A percentile compares a stretch with the other conserved stretches of the same genome.
These are phyloP conservation scores for Halyomorpha halys DNA, from an alignment of 1,140 invertebrate species.

Conservation along the genomic window DNA sequence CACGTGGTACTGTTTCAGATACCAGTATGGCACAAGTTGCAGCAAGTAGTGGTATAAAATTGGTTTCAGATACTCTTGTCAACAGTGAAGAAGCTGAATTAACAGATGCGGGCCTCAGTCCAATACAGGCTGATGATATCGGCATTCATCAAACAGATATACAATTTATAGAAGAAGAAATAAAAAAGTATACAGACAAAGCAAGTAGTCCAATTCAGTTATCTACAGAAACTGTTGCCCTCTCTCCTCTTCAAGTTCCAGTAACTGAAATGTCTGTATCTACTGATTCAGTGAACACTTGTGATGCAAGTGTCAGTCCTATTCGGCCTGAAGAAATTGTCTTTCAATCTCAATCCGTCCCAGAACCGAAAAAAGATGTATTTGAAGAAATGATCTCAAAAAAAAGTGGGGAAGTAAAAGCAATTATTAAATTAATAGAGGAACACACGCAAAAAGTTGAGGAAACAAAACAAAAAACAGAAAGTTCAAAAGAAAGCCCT, in stretches of 20 bases:
- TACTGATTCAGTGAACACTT: constrained; percentile 40
- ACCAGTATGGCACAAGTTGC: constrained; percentile 36
- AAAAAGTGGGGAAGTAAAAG: constrained; percentile 38
- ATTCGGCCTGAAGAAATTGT: constrained; percentile 27
- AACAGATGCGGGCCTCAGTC: constrained; percentile 44
- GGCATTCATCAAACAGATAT: constrained; percentile 32
- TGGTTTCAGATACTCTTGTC: constrained; percentile 41
- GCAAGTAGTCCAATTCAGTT: constrained; percentile 40
- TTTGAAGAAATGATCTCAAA: constrained; percentile 18
- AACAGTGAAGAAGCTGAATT: constrained; percentile 42
- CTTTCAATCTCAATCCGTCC: neutral
- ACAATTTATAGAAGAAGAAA: constrained; percentile 35
- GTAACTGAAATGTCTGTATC: constrained; percentile 40
- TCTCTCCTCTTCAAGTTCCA: constrained; percentile 37
- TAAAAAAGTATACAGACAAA: constrained; percentile 36
- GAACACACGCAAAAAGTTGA: constrained; percentile 34
- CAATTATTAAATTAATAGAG: constrained; percentile 39
- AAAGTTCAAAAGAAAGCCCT: constrained; percentile 12
- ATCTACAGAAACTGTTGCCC: constrained; percentile 34
- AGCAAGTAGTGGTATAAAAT: constrained; percentile 27
- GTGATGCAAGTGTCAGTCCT: constrained; percentile 41
- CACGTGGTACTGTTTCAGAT: constrained; percentile 38
- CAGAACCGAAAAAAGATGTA: constrained; percentile 29
- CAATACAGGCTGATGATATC: constrained; percentile 42
- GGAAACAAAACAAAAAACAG: constrained; percentile 19